Evolutionary conservation across 2,113 vertebrate genomes (phyloP), one percentile per base, ranked within the genome.

Genomic region (Symphodus melops): DNA sequence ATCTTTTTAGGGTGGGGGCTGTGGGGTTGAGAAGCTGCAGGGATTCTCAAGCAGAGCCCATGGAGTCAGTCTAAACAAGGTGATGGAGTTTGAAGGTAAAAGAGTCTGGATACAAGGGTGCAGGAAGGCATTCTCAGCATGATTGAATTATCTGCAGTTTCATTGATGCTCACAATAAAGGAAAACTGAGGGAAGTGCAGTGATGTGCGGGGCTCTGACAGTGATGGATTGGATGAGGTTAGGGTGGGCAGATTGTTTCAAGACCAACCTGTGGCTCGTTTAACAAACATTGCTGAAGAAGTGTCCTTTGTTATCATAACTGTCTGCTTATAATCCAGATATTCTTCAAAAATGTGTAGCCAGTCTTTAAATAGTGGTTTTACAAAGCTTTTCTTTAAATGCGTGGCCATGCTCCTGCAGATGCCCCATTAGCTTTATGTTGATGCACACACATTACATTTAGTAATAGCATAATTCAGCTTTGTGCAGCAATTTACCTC

Each of bases 141-240:
- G 56, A 71, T 74, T 59, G 71, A 88, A 89, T 89, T 73, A 87
- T 57, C 61, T 62, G 54, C 62, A 54, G 77, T 49, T 68, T 77
- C 77, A 88, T 78, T 88, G 75, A 81, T 44, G 20, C 66, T 63
- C 33, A 62, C 42, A 60, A 63, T 14, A 69, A 54, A 37, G 56
- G 28, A 76, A 57, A 78, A 75, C 68, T 14, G 46, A 74, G 75
- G 23, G 64, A 37, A 79, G 57, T 39, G 58, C 21, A 55, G 42
- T 51, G 75, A 74, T 67, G 44, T 60, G 46, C 33, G 44, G 75
- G 63, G 51, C 66, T n/a, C 16, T 81, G 85, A 86, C 42, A 4
- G 28, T 92, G 90, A 89, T 78, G 65, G 89, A 90, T 82, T 74
- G 77, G 57, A 42, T 44, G 37, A 75, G 73, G 71, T 83, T 72